Evolutionary conservation across 2,888 invertebrate genomes (phyloP).

Genomic region (Odontomyia ornata): DNA sequence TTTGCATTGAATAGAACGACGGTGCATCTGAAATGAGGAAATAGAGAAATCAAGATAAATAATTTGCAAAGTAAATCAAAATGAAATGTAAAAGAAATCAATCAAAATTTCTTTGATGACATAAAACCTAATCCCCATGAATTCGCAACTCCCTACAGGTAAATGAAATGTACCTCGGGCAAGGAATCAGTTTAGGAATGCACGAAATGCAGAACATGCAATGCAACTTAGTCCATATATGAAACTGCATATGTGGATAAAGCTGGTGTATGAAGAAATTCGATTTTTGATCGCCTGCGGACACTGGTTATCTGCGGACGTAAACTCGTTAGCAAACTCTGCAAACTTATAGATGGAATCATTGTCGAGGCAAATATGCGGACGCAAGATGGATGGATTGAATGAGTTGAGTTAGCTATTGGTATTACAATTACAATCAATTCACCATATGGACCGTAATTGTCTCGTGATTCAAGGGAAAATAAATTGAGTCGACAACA

Average conservation of each 20-base stretch:
- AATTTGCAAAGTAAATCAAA: neutral
- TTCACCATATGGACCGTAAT: neutral
- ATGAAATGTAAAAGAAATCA: neutral
- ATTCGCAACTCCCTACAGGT: neutral
- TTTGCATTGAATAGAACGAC: conserved; percentile 91
- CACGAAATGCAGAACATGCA: neutral
- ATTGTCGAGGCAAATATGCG: neutral
- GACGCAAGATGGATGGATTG: neutral
- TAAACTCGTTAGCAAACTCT: neutral
- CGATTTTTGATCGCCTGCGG: neutral
- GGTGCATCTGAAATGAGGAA: conserved; percentile 81
- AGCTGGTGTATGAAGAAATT: neutral
- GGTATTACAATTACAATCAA: conserved; percentile 12
- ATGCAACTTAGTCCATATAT: conserved; percentile 9
- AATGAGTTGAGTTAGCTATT: neutral
- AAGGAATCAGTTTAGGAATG: conserved; percentile 8
- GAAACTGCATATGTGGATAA: neutral
- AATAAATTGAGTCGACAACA: conserved; percentile 28
- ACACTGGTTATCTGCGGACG: neutral
- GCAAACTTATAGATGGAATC: neutral
- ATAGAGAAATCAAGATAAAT: conserved; percentile 13
- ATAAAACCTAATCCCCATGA: neutral
- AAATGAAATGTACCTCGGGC: neutral
- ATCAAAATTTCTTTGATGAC: conserved; percentile 20
- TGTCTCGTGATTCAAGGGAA: conserved; percentile 8